These are phyloP conservation scores for Lethrus apterus DNA, from an alignment of 1,140 invertebrate species.

Conservation along the genomic window DNA sequence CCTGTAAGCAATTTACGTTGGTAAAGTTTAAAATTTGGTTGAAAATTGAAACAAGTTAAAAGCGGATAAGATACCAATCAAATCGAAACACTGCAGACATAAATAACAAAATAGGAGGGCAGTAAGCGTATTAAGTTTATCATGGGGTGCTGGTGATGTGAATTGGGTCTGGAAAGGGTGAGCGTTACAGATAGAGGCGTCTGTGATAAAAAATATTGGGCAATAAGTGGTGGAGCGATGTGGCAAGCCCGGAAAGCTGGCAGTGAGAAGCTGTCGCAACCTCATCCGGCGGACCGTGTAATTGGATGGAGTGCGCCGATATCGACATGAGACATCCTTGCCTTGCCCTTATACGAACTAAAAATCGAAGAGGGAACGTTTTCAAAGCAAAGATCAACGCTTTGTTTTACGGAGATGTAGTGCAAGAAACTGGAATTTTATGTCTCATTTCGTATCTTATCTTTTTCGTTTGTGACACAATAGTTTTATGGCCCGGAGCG, in stretches of 20 bases:
- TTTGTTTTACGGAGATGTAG: neutral
- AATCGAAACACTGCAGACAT: neutral
- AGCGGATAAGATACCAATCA: neutral
- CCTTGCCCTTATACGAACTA: neutral
- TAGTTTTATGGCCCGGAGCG: too few relatives aligned
- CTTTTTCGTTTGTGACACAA: too few relatives aligned
- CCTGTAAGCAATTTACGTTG: too few relatives aligned
- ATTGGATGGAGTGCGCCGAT: constrained; percentile 35
- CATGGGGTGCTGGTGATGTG: neutral
- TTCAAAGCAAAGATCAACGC: constrained; percentile 4
- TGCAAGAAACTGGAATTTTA: too few relatives aligned
- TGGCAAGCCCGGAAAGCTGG: constrained; percentile 25
- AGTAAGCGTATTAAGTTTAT: neutral
- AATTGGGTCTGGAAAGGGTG: neutral
- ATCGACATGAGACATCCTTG: constrained; percentile 22
- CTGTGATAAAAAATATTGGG: constrained; percentile 27
- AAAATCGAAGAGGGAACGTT: constrained; percentile 5
- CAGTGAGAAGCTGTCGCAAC: constrained; percentile 37
- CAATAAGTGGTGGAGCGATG: constrained; percentile 29
- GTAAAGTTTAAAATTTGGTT: too few relatives aligned
- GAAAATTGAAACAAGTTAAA: too few relatives aligned
- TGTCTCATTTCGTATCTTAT: too few relatives aligned
- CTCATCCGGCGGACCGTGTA: constrained; percentile 36
- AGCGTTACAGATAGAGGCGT: neutral
- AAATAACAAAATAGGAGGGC: neutral